A percentile compares a stretch with the other conserved stretches of the same genome.
Conservation (phyloP, 2,113 vertebrate genomes). For the Heterochromis multidens region DNA sequence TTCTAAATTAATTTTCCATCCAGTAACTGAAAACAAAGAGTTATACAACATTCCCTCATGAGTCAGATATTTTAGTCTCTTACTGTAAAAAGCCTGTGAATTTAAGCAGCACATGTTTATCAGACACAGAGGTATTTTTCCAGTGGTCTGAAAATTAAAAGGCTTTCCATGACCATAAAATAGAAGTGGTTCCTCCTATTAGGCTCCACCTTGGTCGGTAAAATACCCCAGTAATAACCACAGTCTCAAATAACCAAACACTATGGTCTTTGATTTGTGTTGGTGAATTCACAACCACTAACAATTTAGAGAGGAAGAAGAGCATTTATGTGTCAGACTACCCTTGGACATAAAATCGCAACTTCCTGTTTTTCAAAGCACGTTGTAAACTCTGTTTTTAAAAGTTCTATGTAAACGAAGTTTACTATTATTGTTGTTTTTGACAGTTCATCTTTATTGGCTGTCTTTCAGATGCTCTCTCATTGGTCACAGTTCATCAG, state of each 20-base stretch:
- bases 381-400: not conserved
- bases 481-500: constrained; percentile 32
- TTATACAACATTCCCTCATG: not conserved
- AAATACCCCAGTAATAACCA: not conserved
- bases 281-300: rapidly evolving
- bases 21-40: not conserved
- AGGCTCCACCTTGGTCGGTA: not conserved
- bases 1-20: not conserved
- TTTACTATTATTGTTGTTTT: not conserved
- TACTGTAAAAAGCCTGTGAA: not conserved
- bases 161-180: not conserved
- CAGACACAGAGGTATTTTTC: not conserved
- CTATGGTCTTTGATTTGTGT: not conserved
- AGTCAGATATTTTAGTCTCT: not conserved
- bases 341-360: not conserved
- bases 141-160: not conserved
- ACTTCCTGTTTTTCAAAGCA: not conserved
- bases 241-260: rapidly evolving
- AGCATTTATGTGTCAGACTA: not conserved
- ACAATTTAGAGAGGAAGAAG: not conserved
- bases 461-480: constrained; percentile 13
- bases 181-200: not conserved
- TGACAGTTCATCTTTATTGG: not conserved
- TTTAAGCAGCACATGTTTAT: rapidly evolving
- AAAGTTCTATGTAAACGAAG: not conserved